Evolutionary conservation across 2,113 vertebrate species (phyloP), one percentile per base, ranked within the genome.

Genomic region (Saccopteryx bilineata): DNA sequence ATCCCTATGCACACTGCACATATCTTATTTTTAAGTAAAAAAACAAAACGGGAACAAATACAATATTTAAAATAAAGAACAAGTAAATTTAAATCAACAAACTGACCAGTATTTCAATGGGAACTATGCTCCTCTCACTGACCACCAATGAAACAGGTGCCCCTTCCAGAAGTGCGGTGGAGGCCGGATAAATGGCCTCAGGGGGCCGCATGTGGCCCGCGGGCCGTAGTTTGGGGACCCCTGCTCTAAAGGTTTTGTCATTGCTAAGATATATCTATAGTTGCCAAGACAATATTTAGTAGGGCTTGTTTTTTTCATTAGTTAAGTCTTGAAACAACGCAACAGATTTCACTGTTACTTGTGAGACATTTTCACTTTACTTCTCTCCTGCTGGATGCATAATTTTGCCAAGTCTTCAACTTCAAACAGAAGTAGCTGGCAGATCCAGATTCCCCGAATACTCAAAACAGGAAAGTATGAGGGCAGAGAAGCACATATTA

Each of bases 361-460:
- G 82, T 93, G 96, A 96, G 95, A 87, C 87, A 88, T 85, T 96
- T 98, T 93, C 95, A 94, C 86, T 87, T 88, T 97, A 96, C 95
- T 87, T 95, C 15, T 1, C 85, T 89, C 95, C 97, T 94, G 93
- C 92, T 96, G 81, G 94, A 58, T 96, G 60, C 7, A 74, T 80
- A 6, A 13, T 84, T 96, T 75, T 91, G 97, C 98, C 97, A 97
- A 96, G 96, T 93, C 74, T 94, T 93, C 90, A 87, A 56, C 84
- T 96, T 94, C 88, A 90, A 95, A 95, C 72, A 92, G 91, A 96
- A 97, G 91, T 74, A 97, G 96, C 68, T 93, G 79, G 84, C 96
- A 48, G 81, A 75, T 93, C 94, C 83, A 68, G 90, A 92, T 87
- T 93, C 96, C 60, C 11, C 87, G 82, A 97, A 94, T 93, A 97